Evolutionary conservation across 2,888 invertebrate species (phyloP).

Genomic region (Rotaria socialis): DNA sequence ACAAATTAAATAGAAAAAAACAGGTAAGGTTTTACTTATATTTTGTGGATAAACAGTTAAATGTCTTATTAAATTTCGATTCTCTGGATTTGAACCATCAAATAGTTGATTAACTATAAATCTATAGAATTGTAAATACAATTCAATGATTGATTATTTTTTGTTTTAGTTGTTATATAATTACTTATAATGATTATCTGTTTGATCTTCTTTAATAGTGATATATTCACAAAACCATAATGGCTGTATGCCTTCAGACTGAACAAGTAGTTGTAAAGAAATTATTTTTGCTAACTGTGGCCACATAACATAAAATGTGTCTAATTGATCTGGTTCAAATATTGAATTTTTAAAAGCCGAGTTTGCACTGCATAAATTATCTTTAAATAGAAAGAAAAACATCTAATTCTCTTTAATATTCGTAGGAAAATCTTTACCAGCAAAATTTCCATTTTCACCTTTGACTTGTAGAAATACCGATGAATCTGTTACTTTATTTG

Average conservation of each 20-base stretch:
- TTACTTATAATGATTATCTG: background rate
- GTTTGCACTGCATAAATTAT: background rate
- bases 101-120: background rate
- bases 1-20: background rate
- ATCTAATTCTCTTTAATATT: too few species aligned
- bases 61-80: background rate
- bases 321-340: slow-evolving; percentile 9
- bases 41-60: background rate
- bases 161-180: too few species aligned
- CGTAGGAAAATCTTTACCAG: background rate
- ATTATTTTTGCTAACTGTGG: background rate
- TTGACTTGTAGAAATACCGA: background rate
- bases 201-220: background rate
- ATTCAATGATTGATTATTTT: too few species aligned
- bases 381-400: background rate
- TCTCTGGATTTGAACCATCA: background rate
- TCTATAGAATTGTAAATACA: background rate
- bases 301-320: background rate
- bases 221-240: slow-evolving; percentile 25
- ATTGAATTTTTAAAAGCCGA: background rate
- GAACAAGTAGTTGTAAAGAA: background rate
- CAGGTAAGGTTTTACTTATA: background rate
- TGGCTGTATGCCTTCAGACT: background rate
- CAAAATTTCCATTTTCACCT: background rate
- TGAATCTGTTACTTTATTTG: background rate